These are phyloP conservation scores for Catostylus mosaicus DNA, from an alignment of 30 jellyfish, hydroid and myxozoan species.

Conservation along the genomic window DNA sequence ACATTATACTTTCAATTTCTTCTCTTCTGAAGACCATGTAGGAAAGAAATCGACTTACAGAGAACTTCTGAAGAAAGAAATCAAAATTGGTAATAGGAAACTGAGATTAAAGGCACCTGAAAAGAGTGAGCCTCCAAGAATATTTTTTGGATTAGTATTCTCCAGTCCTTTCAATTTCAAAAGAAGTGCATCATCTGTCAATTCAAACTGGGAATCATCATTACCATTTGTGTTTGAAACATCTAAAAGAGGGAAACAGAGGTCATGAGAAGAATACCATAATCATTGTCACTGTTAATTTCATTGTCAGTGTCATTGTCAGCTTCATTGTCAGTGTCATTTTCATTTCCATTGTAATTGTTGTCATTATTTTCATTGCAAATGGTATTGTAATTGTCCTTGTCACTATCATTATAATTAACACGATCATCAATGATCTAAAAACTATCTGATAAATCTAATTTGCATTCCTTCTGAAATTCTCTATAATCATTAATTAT, in stretches of 20 bases:
- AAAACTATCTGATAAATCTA: too few relatives aligned
- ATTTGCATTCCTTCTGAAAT: too few relatives aligned
- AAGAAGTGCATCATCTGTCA: conserved; percentile 45
- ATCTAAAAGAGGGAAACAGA: neutral
- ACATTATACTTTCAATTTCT: too few relatives aligned
- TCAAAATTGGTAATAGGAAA: neutral
- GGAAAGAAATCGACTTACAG: too few relatives aligned
- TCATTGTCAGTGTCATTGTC: conserved; percentile 14
- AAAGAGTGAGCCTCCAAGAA: conserved; percentile 6
- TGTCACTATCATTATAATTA: too few relatives aligned
- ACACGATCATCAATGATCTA: too few relatives aligned
- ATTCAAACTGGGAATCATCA: conserved; percentile 8
- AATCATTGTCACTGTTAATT: too few relatives aligned
- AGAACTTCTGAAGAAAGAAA: too few relatives aligned
- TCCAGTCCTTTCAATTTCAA: conserved; percentile 40
- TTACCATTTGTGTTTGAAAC: neutral
- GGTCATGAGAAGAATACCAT: neutral
- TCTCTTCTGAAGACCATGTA: too few relatives aligned
- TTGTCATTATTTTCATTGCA: neutral
- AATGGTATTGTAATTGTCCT: too few relatives aligned
- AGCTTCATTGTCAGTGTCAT: neutral
- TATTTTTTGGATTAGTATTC: conserved; percentile 41
- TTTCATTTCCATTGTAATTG: neutral
- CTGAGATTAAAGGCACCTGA: conserved; percentile 21
- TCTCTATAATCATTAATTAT: too few relatives aligned